Percentiles rank a stretch among this genome's conserved stretches.
These are phyloP conservation scores for Caenorhabditis doughertyi DNA, from an alignment of 2,888 invertebrate species.

Conservation along the genomic window DNA sequence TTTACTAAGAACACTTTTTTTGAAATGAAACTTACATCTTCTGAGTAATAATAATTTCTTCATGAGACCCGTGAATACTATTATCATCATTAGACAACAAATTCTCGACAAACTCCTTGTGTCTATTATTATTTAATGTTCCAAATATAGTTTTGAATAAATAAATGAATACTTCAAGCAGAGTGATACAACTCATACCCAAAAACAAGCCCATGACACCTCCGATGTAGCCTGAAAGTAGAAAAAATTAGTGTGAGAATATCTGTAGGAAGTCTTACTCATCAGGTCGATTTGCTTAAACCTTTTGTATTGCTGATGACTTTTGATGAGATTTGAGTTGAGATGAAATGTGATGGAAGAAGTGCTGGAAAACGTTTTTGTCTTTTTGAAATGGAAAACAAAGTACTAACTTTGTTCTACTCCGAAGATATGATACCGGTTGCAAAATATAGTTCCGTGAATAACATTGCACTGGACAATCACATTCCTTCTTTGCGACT, in stretches of 20 bases:
- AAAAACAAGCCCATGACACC: slow-evolving; percentile 77
- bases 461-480: slow-evolving; percentile 47
- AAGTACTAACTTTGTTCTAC: slow-evolving; percentile 14
- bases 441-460: background rate
- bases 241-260: background rate
- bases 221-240: slow-evolving; percentile 71
- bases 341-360: slow-evolving; percentile 35
- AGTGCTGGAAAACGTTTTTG: slow-evolving; percentile 1
- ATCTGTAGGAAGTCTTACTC: slow-evolving; percentile 52
- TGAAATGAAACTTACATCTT: slow-evolving; percentile 34
- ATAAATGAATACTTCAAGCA: slow-evolving; percentile 75
- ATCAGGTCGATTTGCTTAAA: slow-evolving; percentile 73
- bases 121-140: slow-evolving; percentile 68
- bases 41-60: slow-evolving; percentile 69
- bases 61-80: slow-evolving; percentile 58
- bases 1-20: too few species aligned
- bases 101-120: slow-evolving; percentile 60
- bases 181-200: slow-evolving; percentile 76
- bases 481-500: slow-evolving; percentile 19
- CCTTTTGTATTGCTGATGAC: slow-evolving; percentile 60
- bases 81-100: slow-evolving; percentile 28
- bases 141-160: slow-evolving; percentile 76
- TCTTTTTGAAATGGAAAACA: background rate
- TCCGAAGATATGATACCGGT: background rate
- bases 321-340: slow-evolving; percentile 26